These are phyloP conservation scores for Octopus bimaculoides DNA, from an alignment of 1,140 invertebrate genomes.

Conservation along the genomic window DNA sequence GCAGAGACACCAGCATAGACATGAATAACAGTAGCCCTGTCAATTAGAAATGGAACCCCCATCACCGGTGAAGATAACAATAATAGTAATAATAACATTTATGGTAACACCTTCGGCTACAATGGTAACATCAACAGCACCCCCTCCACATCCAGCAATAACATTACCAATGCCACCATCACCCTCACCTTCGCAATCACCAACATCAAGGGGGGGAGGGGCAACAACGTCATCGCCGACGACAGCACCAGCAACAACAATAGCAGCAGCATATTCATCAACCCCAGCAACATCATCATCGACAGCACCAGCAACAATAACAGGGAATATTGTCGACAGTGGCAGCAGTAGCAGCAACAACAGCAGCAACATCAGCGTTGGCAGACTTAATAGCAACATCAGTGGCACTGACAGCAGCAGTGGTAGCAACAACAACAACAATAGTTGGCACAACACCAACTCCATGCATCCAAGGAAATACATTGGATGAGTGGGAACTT, in stretches of 20 bases:
- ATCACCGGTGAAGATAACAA: slow-evolving; percentile 3
- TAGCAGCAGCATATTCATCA: background rate
- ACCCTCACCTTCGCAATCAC: slow-evolving; percentile 14
- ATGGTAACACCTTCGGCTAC: slow-evolving; percentile 19
- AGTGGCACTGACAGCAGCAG: too few relatives aligned
- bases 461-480: too few relatives aligned
- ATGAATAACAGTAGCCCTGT: background rate
- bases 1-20: background rate
- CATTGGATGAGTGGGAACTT: too few relatives aligned
- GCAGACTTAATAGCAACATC: too few relatives aligned
- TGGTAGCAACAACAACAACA: too few relatives aligned
- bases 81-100: slow-evolving; percentile 21
- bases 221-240: slow-evolving; percentile 12
- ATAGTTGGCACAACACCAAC: too few relatives aligned
- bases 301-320: too few relatives aligned
- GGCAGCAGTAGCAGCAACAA: too few relatives aligned
- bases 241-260: slow-evolving; percentile 10
- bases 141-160: slow-evolving; percentile 15
- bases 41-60: background rate
- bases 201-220: slow-evolving; percentile 18
- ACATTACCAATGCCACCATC: slow-evolving; percentile 14
- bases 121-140: slow-evolving; percentile 17
- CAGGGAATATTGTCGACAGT: too few relatives aligned
- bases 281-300: too few relatives aligned
- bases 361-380: too few relatives aligned